These are phyloP conservation scores for Bombus huntii DNA, from an alignment of 1,140 invertebrate genomes.

Conservation along the genomic window DNA sequence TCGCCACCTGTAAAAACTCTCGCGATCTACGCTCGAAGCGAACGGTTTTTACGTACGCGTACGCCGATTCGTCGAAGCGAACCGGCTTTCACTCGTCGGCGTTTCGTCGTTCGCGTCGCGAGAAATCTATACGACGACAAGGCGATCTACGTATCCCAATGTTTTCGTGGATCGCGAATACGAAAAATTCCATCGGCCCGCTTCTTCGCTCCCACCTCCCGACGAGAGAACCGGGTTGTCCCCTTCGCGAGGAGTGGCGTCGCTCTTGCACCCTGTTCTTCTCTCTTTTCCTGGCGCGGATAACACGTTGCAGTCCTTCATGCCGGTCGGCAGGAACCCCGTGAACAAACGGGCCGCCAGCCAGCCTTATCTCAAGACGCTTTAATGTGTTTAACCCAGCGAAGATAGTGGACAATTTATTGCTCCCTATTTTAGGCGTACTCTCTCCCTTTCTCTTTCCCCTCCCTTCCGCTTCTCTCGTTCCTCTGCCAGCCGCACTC, in stretches of 20 bases:
- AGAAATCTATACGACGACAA: too few species aligned
- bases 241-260: background rate
- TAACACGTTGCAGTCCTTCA: conserved; percentile 78
- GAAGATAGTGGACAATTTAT: conserved; percentile 82
- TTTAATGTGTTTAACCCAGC: conserved; percentile 82
- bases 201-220: background rate
- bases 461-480: conserved; percentile 41
- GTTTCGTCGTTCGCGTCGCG: too few species aligned
- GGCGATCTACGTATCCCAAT: too few species aligned
- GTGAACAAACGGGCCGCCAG: conserved; percentile 78
- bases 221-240: background rate
- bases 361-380: conserved; percentile 80
- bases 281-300: conserved; percentile 70
- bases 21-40: background rate
- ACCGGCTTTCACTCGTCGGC: too few species aligned
- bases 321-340: conserved; percentile 74
- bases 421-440: conserved; percentile 80
- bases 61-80: background rate
- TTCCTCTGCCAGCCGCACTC: conserved; percentile 24
- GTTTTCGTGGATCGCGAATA: background rate
- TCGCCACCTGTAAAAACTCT: background rate
- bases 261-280: conserved; percentile 29
- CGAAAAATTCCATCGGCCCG: conserved; percentile 3
- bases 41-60: too few species aligned
- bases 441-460: conserved; percentile 59